phyloP scores from a whole-genome alignment of 2,888 invertebrate genomes.

The Conomelus anceps region DNA sequence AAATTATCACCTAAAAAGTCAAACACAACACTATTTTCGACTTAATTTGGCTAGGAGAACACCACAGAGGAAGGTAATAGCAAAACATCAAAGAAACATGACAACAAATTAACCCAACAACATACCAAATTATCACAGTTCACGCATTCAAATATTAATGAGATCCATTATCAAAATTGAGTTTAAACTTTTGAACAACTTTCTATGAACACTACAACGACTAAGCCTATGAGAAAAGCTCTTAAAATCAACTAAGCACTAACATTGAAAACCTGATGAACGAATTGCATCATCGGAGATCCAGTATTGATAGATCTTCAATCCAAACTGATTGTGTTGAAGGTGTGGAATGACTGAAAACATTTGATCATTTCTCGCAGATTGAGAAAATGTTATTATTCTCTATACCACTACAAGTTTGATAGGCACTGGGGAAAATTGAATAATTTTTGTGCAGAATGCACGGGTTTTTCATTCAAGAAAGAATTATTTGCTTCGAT shows the following conservation, averaged over 20 bases:
- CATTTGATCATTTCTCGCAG: neutral
- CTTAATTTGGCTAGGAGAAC: no score
- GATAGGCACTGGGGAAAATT: no score
- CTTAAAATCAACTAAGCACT: neutral
- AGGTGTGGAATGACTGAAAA: neutral
- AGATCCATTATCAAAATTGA: no score
- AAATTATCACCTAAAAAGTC: no score
- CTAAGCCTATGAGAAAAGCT: neutral
- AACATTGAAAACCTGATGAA: neutral
- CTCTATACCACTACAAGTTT: no score
- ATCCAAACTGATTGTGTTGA: neutral
- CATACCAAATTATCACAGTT: neutral
- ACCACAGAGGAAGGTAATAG: no score
- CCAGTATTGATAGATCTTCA: neutral
- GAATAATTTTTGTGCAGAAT: no score
- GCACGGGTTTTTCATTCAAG: no score
- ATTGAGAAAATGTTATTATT: no score
- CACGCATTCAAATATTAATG: neutral
- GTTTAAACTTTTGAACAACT: neutral
- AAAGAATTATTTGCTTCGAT: no score
- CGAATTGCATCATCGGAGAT: neutral
- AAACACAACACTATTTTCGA: no score
- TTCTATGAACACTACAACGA: neutral
- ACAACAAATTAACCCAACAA: neutral
- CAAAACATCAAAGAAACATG: no score